Evolutionary conservation across 1,140 invertebrate genomes (phyloP).

Genomic region (Zaprionus davidi): DNA sequence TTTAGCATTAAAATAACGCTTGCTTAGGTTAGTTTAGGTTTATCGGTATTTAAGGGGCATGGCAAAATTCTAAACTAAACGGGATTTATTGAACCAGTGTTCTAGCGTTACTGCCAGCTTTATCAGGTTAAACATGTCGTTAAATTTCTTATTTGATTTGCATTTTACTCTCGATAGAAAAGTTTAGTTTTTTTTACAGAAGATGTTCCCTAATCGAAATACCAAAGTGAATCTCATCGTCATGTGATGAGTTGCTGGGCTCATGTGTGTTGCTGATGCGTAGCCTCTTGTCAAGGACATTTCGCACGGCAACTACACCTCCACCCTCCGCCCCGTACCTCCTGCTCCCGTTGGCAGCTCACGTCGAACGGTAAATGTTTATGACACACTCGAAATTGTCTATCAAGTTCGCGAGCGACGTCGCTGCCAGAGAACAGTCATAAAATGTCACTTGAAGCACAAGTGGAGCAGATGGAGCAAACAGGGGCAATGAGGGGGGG

Average conservation of each 20-base stretch:
- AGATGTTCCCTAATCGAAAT: neutral
- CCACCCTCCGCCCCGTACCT: neutral
- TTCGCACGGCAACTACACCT: neutral
- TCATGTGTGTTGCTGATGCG: conserved; percentile 5
- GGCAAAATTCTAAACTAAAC: no score
- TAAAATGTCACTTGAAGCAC: conserved; percentile 71
- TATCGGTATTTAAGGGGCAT: no score
- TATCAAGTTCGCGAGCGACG: conserved; percentile 65
- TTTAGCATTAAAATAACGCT: no score
- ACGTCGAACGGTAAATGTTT: conserved; percentile 80
- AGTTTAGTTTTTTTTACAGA: neutral
- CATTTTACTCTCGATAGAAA: neutral
- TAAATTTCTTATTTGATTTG: neutral
- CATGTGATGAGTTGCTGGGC: conserved; percentile 51
- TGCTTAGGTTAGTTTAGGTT: no score
- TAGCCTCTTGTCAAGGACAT: conserved; percentile 22
- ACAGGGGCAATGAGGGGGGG: neutral
- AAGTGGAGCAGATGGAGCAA: conserved; percentile 12
- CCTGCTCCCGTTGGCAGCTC: conserved; percentile 29
- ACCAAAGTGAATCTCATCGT: conserved; percentile 5
- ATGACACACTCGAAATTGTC: conserved; percentile 80
- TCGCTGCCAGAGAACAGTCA: conserved; percentile 46
- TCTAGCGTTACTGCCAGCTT: no score
- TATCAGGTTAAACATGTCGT: neutral
- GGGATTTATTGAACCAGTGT: no score